Conservation (phyloP, 2,888 invertebrate species). For the Lepidocyrtinus sp. region DNA sequence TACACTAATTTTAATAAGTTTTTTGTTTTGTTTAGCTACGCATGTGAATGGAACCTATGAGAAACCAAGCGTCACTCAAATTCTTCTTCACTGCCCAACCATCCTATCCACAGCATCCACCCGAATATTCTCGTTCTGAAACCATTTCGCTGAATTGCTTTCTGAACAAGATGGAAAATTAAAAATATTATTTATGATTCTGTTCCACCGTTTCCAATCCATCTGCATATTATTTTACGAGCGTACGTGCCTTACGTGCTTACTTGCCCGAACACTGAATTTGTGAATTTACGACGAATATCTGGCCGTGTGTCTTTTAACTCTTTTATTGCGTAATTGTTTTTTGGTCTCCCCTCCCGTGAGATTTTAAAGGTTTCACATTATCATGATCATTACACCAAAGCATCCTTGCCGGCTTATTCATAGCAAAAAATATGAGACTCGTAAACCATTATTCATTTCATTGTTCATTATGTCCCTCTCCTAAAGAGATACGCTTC, state of each 20-base stretch:
- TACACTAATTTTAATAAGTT: too few species aligned
- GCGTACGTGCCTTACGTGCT: constrained; percentile 5
- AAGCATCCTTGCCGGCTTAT: background rate
- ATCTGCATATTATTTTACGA: constrained; percentile 14
- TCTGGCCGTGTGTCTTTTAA: too few species aligned
- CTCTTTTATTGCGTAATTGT: background rate
- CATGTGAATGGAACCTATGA: background rate
- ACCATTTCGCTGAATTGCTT: background rate
- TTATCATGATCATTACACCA: background rate
- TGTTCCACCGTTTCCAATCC: constrained; percentile 6
- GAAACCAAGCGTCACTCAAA: too few species aligned
- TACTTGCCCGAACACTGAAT: background rate
- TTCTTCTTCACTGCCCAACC: background rate
- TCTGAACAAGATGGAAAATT: background rate
- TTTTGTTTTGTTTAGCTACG: background rate
- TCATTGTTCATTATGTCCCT: background rate
- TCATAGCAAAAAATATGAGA: background rate
- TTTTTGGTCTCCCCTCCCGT: too few species aligned
- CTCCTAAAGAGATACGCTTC: background rate
- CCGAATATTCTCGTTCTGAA: background rate
- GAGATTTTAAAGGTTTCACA: too few species aligned
- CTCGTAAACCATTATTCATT: constrained; percentile 1
- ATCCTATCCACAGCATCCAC: background rate
- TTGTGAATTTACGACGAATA: background rate
- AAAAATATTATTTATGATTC: background rate